Percentiles rank a stretch among this genome's conserved stretches.
Conservation (phyloP, 2,888 invertebrate genomes). For the Synergus gifuensis region DNA sequence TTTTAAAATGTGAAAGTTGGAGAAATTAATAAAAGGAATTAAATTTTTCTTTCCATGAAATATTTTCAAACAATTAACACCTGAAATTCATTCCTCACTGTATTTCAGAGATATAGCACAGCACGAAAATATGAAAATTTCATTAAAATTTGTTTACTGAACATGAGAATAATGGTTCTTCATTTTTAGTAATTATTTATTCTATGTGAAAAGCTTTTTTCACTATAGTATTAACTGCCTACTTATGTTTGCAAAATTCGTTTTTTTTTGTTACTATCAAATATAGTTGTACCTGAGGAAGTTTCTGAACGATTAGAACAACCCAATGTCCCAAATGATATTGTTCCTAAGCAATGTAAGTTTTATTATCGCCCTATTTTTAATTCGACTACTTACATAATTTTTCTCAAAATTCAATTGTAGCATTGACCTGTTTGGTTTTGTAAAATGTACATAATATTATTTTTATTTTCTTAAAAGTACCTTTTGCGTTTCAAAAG, state of each 20-base stretch:
- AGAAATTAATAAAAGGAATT: constrained; percentile 7
- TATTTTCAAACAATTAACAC: not conserved
- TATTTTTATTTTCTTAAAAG: not conserved
- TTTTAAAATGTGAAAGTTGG: not conserved
- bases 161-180: constrained; percentile 42
- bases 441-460: not conserved
- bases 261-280: constrained; percentile 61
- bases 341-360: constrained; percentile 64
- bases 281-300: constrained; percentile 57
- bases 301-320: constrained; percentile 56
- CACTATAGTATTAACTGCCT: not conserved
- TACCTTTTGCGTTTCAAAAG: not conserved
- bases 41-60: not conserved
- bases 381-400: constrained; percentile 14
- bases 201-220: constrained; percentile 25
- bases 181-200: constrained; percentile 29
- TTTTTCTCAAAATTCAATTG: not conserved
- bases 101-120: not conserved
- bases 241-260: constrained; percentile 34
- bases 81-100: not conserved
- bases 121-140: not conserved
- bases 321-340: constrained; percentile 61
- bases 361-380: constrained; percentile 51
- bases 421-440: not conserved
- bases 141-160: not conserved